Base-by-base conservation (phyloP, 1,140 invertebrate species). In the Macrosteles quadrilineatus region DNA sequence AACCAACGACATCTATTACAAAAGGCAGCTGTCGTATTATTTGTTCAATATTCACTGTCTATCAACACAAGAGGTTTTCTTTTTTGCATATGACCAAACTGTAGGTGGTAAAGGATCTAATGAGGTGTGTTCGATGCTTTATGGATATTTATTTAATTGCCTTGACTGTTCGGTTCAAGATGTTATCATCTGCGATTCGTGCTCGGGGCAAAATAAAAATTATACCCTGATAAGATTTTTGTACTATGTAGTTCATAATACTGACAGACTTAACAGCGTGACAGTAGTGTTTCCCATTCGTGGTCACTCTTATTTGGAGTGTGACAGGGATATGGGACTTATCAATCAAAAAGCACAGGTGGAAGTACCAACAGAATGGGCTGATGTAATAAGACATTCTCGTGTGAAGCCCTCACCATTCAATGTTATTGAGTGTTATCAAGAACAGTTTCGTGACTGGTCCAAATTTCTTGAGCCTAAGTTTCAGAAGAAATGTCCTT, bases 1-100 rank as follows among this genome's bases (percentile, higher is more conserved):
- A n/a, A 71, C 72, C 21, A 73, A 73, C 36, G 65, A 72, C 23
- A 25, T 73, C 4, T 73, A 73, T 30, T 73, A 72, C 36, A 59
- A 31, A 14, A n/a, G 72, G 23, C 70, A 73, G 65, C 36, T 73
- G 17, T 62, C 65, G 17, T 65, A 69, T 40, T 63, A 63, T 40
- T 17, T 47, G 25, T 73, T 73, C 19, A 73, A 73, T 36, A 59
- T 70, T 6, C 57, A 69, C 32, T 25, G 62, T n/a, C 43, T 71
- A 0, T 72, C 70, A 4, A 36, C 17, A 23, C 27, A n/a, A 27
- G 17, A 36, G 17, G 43, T 45, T 47, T 21, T 47, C 30, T 72
- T 73, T 31, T 73, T 69, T 45, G 55, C 67, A 14, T 73, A 73
- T 40, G 21, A 47, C 23, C 66, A 73, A 72, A 30, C 47, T 45